These are phyloP conservation scores for Drosophila seguyi DNA, from an alignment of 1,140 invertebrate genomes.

Conservation along the genomic window DNA sequence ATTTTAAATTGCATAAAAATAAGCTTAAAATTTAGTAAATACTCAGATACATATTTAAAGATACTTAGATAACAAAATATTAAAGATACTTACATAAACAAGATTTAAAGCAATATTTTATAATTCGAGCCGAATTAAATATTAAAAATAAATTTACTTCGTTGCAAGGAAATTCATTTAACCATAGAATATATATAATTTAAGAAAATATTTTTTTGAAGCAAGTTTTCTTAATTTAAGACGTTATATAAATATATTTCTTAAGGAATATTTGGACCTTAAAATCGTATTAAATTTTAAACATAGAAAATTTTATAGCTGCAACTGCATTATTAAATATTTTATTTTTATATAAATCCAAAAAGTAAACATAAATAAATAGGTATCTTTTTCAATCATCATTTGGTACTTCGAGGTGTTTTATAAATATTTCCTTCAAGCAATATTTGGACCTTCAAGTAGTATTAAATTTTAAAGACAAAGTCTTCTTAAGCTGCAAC, in stretches of 20 bases:
- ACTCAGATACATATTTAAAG: neutral
- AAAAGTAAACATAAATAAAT: too few relatives aligned
- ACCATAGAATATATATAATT: too few relatives aligned
- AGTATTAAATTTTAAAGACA: neutral
- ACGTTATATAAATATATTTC: too few relatives aligned
- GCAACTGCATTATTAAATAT: too few relatives aligned
- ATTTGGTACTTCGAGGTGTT: neutral
- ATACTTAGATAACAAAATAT: neutral
- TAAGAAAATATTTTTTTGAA: too few relatives aligned
- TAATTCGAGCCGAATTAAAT: neutral
- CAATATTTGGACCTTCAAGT: neutral
- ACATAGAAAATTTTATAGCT: too few relatives aligned
- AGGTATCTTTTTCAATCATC: neutral
- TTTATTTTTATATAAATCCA: too few relatives aligned
- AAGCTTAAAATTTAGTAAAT: neutral
- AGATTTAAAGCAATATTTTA: neutral
- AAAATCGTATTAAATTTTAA: too few relatives aligned
- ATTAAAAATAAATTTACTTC: neutral
- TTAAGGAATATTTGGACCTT: too few relatives aligned
- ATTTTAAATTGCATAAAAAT: neutral
- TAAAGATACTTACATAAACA: neutral
- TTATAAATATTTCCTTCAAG: neutral
- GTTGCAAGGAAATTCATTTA: too few relatives aligned
- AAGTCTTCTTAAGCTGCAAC: neutral
- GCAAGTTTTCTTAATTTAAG: too few relatives aligned